Conservation (phyloP, 2,797 vertebrate species). For the Pipistrellus pygmaeus region DNA sequence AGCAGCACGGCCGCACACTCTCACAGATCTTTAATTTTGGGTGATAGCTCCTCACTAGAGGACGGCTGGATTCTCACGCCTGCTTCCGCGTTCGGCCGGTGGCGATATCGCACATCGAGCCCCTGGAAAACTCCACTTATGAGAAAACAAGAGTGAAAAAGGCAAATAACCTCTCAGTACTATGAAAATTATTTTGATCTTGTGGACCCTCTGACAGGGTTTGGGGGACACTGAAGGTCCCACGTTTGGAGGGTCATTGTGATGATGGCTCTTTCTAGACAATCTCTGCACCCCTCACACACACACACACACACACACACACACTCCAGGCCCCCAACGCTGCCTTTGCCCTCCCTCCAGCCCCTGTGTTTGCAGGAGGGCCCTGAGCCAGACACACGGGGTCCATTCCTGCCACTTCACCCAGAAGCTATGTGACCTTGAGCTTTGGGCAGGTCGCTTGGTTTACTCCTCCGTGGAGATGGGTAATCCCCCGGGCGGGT, state of each 20-base stretch:
- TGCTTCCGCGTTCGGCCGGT: neutral
- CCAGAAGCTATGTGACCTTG: neutral
- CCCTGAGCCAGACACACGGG: neutral
- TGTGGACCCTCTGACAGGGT: neutral
- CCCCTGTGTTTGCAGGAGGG: neutral
- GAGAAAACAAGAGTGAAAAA: neutral
- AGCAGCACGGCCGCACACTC: constrained; percentile 14
- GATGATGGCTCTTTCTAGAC: neutral
- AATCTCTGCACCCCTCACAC: too few relatives aligned
- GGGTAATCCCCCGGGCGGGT: neutral
- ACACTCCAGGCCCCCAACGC: neutral
- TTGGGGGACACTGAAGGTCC: neutral
- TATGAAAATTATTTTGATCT: neutral
- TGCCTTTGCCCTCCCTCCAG: neutral
- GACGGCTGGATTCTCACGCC: neutral
- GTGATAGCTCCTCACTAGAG: constrained; percentile 20
- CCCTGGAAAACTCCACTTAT: neutral
- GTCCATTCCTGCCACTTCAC: neutral
- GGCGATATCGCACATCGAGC: neutral
- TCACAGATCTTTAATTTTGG: constrained; percentile 36
- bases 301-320: too few relatives aligned
- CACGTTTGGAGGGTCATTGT: neutral
- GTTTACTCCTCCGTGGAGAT: neutral
- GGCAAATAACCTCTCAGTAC: neutral
- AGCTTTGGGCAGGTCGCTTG: neutral